phyloP scores from a whole-genome alignment of 2,113 vertebrate genomes.

The Phoenicopterus ruber region DNA sequence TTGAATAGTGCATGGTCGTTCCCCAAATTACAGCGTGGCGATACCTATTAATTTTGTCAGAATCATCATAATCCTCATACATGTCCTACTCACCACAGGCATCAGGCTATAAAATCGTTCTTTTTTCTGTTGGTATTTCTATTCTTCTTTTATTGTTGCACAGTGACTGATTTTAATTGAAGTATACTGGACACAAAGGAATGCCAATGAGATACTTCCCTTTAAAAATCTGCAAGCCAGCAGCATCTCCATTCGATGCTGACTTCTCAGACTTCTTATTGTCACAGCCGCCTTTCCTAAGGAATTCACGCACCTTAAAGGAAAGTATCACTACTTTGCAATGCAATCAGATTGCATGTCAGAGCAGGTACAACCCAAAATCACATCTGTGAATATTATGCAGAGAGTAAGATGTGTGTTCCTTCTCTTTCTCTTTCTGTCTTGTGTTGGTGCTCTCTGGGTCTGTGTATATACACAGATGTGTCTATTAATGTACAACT shows the following conservation, averaged over 20 bases:
- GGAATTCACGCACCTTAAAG: not conserved
- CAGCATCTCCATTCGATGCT: not conserved
- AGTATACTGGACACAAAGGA: not conserved
- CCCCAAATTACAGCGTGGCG: not conserved
- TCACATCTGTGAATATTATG: not conserved
- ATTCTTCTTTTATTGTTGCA: not conserved
- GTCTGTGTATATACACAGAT: fast-evolving
- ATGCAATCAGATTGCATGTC: not conserved
- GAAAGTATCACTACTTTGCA: not conserved
- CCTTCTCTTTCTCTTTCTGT: not conserved
- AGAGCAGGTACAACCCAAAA: not conserved
- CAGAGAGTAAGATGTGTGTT: not conserved
- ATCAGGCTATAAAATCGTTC: not conserved
- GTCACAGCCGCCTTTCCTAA: not conserved
- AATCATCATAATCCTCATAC: not conserved
- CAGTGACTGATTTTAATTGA: slow-evolving; percentile 8
- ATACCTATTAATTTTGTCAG: not conserved
- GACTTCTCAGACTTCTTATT: not conserved
- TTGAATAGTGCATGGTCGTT: not conserved
- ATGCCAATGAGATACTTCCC: not conserved
- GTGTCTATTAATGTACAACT: not conserved
- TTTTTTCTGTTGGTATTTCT: not conserved
- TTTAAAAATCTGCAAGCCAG: not conserved
- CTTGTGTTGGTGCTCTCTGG: not conserved
- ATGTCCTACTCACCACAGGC: not conserved